A percentile compares a stretch with the other conserved stretches of the same genome.
These are phyloP conservation scores for Drosophila kanapiae DNA, from an alignment of 1,140 invertebrate genomes.

Conservation along the genomic window DNA sequence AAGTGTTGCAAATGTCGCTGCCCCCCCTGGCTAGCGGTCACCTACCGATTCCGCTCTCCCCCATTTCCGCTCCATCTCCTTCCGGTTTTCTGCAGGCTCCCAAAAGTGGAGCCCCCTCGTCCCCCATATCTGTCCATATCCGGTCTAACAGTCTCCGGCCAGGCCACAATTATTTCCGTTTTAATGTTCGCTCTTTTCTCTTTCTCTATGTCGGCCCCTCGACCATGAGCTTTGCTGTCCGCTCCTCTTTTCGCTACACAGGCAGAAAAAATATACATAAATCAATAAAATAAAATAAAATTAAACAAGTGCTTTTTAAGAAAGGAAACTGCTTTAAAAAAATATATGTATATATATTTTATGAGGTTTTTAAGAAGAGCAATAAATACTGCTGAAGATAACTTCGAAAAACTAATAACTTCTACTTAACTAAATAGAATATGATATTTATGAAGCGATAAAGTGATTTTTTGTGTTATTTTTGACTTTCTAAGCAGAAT, in stretches of 20 bases:
- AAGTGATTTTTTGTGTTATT: too few relatives aligned
- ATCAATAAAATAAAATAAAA: not conserved
- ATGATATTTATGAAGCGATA: too few relatives aligned
- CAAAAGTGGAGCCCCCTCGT: not conserved
- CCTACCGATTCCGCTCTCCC: conserved; percentile 3
- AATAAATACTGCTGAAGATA: not conserved
- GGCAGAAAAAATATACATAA: not conserved
- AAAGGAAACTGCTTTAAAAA: too few relatives aligned
- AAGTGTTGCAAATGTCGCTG: conserved; percentile 65
- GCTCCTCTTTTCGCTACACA: conserved; percentile 14
- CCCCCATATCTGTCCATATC: conserved; percentile 13
- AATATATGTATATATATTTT: not conserved
- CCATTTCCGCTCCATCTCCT: conserved; percentile 2
- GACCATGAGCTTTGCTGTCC: conserved; percentile 27
- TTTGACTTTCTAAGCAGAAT: too few relatives aligned
- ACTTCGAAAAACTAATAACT: too few relatives aligned
- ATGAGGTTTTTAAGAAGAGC: not conserved
- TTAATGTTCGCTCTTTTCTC: conserved; percentile 49
- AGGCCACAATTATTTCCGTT: conserved; percentile 80
- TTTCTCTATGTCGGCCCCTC: not conserved
- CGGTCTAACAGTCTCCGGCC: conserved; percentile 41
- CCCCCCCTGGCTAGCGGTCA: conserved; percentile 10
- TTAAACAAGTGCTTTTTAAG: too few relatives aligned
- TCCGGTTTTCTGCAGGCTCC: conserved; percentile 6
- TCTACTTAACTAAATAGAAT: too few relatives aligned